A percentile compares a stretch with the other conserved stretches of the same genome.
Conservation (phyloP, 2,888 invertebrate genomes). For the Pristionchus mayeri region DNA sequence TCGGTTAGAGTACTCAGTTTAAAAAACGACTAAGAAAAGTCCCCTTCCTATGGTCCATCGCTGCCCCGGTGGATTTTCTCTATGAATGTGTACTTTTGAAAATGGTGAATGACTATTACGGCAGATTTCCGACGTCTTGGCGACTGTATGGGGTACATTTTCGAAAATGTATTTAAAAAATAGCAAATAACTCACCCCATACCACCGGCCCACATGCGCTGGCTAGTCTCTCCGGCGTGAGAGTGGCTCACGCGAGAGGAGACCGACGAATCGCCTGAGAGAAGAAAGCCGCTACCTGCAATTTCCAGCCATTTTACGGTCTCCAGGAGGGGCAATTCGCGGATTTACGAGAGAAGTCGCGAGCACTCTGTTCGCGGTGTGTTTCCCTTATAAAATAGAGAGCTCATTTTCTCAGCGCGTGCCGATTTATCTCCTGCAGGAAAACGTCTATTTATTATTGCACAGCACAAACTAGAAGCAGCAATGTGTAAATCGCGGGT, state of each 20-base stretch:
- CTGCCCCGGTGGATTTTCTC: no score
- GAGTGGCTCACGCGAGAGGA: background rate
- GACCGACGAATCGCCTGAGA: background rate
- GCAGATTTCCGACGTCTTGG: no score
- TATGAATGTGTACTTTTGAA: no score
- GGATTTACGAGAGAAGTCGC: background rate
- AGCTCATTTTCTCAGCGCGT: background rate
- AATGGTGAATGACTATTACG: no score
- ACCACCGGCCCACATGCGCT: conserved; percentile 45
- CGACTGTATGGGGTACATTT: no score
- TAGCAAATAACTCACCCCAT: background rate
- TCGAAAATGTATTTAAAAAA: no score
- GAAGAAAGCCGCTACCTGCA: conserved; percentile 17
- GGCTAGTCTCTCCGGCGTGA: background rate
- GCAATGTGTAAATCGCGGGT: background rate
- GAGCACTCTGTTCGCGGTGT: background rate
- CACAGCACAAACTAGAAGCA: background rate
- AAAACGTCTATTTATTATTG: background rate
- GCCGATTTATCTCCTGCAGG: background rate
- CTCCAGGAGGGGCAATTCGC: background rate
- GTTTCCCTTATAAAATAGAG: background rate
- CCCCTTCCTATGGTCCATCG: no score
- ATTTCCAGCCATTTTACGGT: conserved; percentile 6
- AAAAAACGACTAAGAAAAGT: no score
- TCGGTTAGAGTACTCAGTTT: no score